Conservation (phyloP, 2,888 invertebrate genomes). For the Choristoneura rosaceana region DNA sequence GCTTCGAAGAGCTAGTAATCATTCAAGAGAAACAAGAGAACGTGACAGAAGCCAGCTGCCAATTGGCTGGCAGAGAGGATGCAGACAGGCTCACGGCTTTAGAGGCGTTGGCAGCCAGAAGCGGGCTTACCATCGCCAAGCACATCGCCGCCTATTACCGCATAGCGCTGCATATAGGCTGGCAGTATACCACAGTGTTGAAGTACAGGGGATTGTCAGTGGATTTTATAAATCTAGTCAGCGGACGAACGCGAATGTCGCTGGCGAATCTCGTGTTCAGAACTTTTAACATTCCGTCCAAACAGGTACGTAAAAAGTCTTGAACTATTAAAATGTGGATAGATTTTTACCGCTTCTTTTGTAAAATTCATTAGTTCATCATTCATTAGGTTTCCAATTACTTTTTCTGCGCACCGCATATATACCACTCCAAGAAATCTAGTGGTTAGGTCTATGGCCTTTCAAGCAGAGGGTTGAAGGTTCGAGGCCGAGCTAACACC, state of each 20-base stretch:
- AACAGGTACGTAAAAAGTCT: slow-evolving; percentile 62
- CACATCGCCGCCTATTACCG: slow-evolving; percentile 79
- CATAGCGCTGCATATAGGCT: slow-evolving; percentile 79
- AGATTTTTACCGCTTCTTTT: no score
- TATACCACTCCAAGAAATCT: no score
- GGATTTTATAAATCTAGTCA: slow-evolving; percentile 79
- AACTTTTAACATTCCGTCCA: slow-evolving; percentile 76
- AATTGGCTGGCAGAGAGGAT: slow-evolving; percentile 75
- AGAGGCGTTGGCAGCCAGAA: slow-evolving; percentile 74
- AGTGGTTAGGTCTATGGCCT: no score
- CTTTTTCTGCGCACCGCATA: no score
- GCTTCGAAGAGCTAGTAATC: slow-evolving; percentile 80
- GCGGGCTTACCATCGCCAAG: slow-evolving; percentile 70
- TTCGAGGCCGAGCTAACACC: no score
- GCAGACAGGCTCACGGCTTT: slow-evolving; percentile 76
- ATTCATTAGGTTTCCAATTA: no score
- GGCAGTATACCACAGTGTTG: slow-evolving; percentile 76
- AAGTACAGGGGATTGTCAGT: slow-evolving; percentile 76
- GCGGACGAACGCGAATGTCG: slow-evolving; percentile 77
- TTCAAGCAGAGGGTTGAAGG: no score
- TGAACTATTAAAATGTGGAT: not conserved
- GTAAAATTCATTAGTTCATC: no score
- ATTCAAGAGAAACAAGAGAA: slow-evolving; percentile 77
- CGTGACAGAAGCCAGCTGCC: slow-evolving; percentile 59
- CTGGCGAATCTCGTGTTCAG: slow-evolving; percentile 79